Base-by-base conservation (phyloP, 2,888 invertebrate genomes). In the Pyrgus malvae region DNA sequence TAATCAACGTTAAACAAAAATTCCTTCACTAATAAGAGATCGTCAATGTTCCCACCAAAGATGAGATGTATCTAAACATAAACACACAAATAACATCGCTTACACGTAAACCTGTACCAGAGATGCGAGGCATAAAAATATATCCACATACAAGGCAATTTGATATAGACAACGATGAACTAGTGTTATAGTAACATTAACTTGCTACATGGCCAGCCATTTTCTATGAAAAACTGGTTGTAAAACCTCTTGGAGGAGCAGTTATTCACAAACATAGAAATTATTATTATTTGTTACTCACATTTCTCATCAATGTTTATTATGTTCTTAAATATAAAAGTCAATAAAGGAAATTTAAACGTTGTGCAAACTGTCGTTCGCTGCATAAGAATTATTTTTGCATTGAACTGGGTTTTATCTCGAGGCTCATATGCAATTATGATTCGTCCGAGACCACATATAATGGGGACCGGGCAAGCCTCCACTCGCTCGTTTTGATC, bases 381-480 rank as follows among this genome's bases (percentile, higher is more conserved):
- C 44, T 53, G 54, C 51, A 45, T 58, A 64, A 62, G 67, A 74
- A 69, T 70, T 73, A 76, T 78, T 80, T 77, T 70, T 69, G 74
- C 76, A 80, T 79, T 75, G 74, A 76, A 76, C 66, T 69, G 74
- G 70, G 75, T 79, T 84, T 85, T 84, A 78, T 84, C 83, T 81
- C 65, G 70, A 68, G 76, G 74, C 83, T 76, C 79, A 77, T 82
- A 84, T 88, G 87, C 87, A 90, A 90, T 90, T 89, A 90, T 86
- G 82, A 86, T 81, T 82, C 76, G 78, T 74, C 75, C 78, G 74
- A 80, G 83, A 82, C 80, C 80, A 80, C 80, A 80, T 85, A 85
- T 89, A 88, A 89, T 86, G 83, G 87, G 70, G 80, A 75, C 76
- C 70, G 78, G 72, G 72, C 76, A 75, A 76, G 74, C 76, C 83